Evolutionary conservation across 1,140 invertebrate genomes (phyloP).

Genomic region (Pseudomyrmex cubaensis): DNA sequence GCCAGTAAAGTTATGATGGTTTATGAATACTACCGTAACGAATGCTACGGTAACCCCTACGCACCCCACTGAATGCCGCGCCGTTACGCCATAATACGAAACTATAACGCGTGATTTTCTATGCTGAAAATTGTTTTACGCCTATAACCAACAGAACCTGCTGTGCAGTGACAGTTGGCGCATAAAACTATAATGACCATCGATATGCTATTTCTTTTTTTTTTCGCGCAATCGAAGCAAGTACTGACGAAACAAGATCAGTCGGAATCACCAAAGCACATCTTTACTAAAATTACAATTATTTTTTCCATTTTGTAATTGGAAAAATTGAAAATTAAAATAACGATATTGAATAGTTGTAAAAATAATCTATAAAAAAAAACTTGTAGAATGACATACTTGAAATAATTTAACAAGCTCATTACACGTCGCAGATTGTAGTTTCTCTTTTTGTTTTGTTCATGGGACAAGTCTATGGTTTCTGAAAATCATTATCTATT

Average conservation of each 20-base stretch:
- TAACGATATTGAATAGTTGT: neutral
- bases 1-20: slow-evolving; percentile 82
- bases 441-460: neutral
- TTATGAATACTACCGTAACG: slow-evolving; percentile 84
- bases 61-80: slow-evolving; percentile 75
- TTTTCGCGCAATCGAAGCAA: neutral
- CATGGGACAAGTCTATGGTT: neutral
- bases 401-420: neutral
- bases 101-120: slow-evolving; percentile 84
- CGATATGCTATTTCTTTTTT: slow-evolving; percentile 46
- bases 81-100: slow-evolving; percentile 78
- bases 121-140: slow-evolving; percentile 85
- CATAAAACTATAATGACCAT: slow-evolving; percentile 79
- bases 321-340: neutral
- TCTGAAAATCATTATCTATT: neutral
- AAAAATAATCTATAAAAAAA: neutral
- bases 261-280: neutral
- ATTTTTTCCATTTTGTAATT: neutral
- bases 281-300: neutral
- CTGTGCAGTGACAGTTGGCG: slow-evolving; percentile 81
- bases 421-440: neutral
- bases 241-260: neutral
- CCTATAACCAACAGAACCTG: slow-evolving; percentile 81
- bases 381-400: neutral
- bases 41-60: slow-evolving; percentile 76